Base-by-base conservation (phyloP, 2,797 vertebrate genomes). In the Odontamblyopus rebecca region DNA sequence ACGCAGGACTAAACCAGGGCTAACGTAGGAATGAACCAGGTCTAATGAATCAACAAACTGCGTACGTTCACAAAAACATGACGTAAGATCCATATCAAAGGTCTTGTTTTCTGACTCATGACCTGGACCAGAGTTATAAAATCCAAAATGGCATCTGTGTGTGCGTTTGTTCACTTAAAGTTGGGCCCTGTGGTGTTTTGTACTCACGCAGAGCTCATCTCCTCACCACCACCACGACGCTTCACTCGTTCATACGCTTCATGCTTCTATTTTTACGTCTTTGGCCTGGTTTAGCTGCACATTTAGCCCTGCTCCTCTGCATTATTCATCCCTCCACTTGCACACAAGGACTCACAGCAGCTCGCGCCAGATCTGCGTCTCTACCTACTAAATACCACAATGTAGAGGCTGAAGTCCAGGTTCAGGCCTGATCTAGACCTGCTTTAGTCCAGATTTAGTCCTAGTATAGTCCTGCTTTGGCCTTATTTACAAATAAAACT, bases 201-300 rank as follows among this genome's bases (percentile, higher is more conserved):
- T 48, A 15, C 44, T 44, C 38, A 12, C 38, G 29, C n/a, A n/a
- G n/a, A 51, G 16, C 50, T 16, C 16, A 53, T 57, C 35, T 38
- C 8, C 35, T 38, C 8, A 35, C 32, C 53, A 56, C 41, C 8
- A 15, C 44, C 0, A 48, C 3, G 4, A 16, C 13, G 44, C n/a
- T 60, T 60, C 57, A 60, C 27, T 57, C 26, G 27, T 60, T 60
- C 57, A 60, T 29, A 13, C 3, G 57, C 30, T 60, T 60, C 65
- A 68, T 57, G 12, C 6, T 59, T 73, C 44, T 53, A 67, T 67
- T 67, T 67, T 27, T 67, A 32, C 48, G 30, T 41, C 67, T 41
- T 18, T 26, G 76, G 30, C 54, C 70, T 65, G 26, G 57, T 59
- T 59, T 4, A 29, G 67, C 32, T 56, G 69, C 38, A 16, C 38